These are phyloP conservation scores for Troides helena DNA, from an alignment of 2,888 invertebrate genomes.

Conservation along the genomic window DNA sequence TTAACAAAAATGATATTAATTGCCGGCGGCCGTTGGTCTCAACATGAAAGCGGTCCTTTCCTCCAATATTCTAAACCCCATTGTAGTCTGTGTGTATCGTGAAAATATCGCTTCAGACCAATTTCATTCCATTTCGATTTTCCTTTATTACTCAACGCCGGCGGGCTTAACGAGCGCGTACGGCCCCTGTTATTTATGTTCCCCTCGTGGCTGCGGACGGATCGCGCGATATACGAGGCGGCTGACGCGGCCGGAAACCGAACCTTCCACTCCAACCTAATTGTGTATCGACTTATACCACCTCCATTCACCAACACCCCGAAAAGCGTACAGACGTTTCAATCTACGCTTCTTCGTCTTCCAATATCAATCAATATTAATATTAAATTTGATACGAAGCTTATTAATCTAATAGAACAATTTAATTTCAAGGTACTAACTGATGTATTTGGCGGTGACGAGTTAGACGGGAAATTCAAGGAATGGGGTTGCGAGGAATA, in stretches of 20 bases:
- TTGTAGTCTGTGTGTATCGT: conserved; percentile 69
- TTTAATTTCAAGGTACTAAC: conserved; percentile 82
- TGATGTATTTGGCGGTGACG: conserved; percentile 85
- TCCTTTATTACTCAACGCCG: conserved; percentile 79
- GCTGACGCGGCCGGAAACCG: conserved; percentile 62
- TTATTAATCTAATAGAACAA: background rate
- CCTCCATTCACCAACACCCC: conserved; percentile 59
- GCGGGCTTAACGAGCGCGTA: conserved; percentile 78
- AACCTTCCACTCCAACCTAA: conserved; percentile 71
- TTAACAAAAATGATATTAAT: conserved; percentile 74
- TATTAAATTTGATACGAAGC: background rate
- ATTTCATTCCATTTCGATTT: conserved; percentile 81
- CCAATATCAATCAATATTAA: conserved; percentile 2
- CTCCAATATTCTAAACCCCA: conserved; percentile 70
- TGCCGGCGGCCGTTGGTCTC: conserved; percentile 64
- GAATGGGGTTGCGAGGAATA: conserved; percentile 84
- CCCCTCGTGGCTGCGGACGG: conserved; percentile 77
- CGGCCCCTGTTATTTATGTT: conserved; percentile 77
- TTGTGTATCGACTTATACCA: conserved; percentile 72
- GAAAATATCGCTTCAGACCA: conserved; percentile 76
- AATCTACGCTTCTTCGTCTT: conserved; percentile 51
- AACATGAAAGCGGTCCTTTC: conserved; percentile 61
- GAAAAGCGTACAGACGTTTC: conserved; percentile 56
- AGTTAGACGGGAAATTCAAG: conserved; percentile 73
- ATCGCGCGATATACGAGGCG: conserved; percentile 74